Evolutionary conservation across 2,113 vertebrate genomes (phyloP).

Genomic region (Charina bottae): DNA sequence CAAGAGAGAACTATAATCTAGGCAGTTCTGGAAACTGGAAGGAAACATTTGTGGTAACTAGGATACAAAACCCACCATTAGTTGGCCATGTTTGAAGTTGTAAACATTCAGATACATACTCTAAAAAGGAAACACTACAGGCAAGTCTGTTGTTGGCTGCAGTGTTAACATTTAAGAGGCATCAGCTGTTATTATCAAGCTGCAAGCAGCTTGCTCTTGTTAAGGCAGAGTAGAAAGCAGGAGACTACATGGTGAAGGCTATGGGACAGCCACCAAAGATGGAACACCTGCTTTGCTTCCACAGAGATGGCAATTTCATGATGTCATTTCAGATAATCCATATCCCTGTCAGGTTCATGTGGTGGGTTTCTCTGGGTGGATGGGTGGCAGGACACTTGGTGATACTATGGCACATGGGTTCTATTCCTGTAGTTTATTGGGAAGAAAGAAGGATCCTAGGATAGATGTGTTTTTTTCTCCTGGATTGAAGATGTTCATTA

Average conservation of each 20-base stretch:
- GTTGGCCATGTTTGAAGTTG: too few species aligned
- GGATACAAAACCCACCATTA: not conserved
- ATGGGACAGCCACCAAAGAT: not conserved
- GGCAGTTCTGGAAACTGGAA: not conserved
- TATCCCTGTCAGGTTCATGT: not conserved
- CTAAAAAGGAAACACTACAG: not conserved
- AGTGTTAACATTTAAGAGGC: not conserved
- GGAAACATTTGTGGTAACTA: not conserved
- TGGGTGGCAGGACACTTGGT: not conserved
- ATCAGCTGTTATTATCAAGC: too few species aligned
- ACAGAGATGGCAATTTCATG: not conserved
- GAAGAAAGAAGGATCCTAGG: not conserved
- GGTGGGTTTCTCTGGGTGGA: not conserved
- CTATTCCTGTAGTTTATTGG: not conserved
- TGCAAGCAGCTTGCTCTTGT: not conserved
- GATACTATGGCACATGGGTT: not conserved
- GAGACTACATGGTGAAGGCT: not conserved
- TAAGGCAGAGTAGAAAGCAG: not conserved
- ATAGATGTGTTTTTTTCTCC: not conserved
- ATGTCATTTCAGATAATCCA: not conserved
- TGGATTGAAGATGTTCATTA: not conserved
- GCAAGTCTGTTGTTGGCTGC: not conserved
- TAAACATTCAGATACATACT: not conserved
- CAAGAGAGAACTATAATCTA: not conserved
- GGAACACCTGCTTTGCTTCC: not conserved